Evolutionary conservation across 2,113 vertebrate genomes (phyloP), one percentile per base, ranked within the genome.

Genomic region (Ophthalmolycus amberensis): DNA sequence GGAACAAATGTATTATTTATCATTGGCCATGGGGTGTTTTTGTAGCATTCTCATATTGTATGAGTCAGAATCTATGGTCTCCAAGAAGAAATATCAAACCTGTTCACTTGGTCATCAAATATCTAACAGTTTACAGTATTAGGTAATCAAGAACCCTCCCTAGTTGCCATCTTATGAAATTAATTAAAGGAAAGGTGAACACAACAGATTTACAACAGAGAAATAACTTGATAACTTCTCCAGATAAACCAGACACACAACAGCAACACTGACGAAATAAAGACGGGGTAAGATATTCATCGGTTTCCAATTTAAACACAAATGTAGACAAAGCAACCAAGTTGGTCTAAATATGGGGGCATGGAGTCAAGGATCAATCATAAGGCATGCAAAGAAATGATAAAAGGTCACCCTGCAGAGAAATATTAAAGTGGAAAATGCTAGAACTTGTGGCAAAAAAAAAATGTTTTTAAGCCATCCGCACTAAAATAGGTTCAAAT

Each of bases 401-500:
- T 46, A 46, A 50, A 67, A 66, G 11, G 40, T 78, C 50, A 72
- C 48, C 59, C 44, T 44, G 37, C 70, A 62, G 52, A 62, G 85
- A 68, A 86, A 75, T 9, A 80, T 70, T 56, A 68, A 89, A 95
- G 90, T 93, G 89, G 79, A 90, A 94, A 82, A 50, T 34, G 40
- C 0, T 22, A 59, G 9, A 70, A 37, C 52, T 88, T 89, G 87
- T 94, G 90, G 95, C 96, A 97, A 97, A 96, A 97, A 96, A 97
- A 97, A 96, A 96, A 95, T 94, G 92, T 96, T 97, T 85, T 96
- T 94, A 95, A 97, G 96, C 96, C 97, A 97, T 97, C 96, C 94
- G 93, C 46, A 89, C 85, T 93, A 38, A 80, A 83, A 72, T 29
- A 9, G n/a, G 3, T 83, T 68, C 11, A 75, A 88, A 90, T 84